Conservation (phyloP, 2,888 invertebrate species). For the Meteorus cinctellus region DNA sequence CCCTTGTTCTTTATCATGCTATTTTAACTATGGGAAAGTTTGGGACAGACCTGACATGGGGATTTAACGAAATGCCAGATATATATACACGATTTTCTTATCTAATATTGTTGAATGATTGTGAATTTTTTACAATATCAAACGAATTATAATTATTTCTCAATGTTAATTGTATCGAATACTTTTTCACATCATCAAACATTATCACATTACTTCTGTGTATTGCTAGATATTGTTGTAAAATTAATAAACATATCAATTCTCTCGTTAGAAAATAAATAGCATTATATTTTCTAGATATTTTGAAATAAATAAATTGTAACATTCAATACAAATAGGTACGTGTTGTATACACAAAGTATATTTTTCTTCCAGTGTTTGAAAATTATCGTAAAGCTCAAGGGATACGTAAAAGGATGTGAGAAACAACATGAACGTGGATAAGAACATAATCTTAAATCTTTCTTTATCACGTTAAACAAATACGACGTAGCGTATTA, state of each 20-base stretch:
- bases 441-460: slow-evolving; percentile 42
- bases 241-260: no score
- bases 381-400: slow-evolving; percentile 15
- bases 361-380: slow-evolving; percentile 6
- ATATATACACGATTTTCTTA: no score
- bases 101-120: no score
- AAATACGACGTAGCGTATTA: slow-evolving; percentile 25
- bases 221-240: no score
- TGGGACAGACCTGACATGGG: slow-evolving; percentile 6
- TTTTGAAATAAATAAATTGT: neutral
- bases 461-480: slow-evolving; percentile 39
- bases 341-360: neutral
- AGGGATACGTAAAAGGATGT: slow-evolving; percentile 5
- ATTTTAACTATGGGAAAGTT: slow-evolving; percentile 16
- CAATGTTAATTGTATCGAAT: no score
- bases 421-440: slow-evolving; percentile 22
- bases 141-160: no score
- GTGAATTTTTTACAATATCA: no score
- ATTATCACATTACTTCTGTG: no score
- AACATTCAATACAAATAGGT: neutral
- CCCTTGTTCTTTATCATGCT: slow-evolving; percentile 37
- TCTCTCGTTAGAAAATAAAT: neutral
- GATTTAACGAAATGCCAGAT: neutral
- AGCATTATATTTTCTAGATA: neutral
- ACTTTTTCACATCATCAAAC: no score